These are phyloP conservation scores for Clivina fossor DNA, from an alignment of 2,888 invertebrate species.

Conservation along the genomic window DNA sequence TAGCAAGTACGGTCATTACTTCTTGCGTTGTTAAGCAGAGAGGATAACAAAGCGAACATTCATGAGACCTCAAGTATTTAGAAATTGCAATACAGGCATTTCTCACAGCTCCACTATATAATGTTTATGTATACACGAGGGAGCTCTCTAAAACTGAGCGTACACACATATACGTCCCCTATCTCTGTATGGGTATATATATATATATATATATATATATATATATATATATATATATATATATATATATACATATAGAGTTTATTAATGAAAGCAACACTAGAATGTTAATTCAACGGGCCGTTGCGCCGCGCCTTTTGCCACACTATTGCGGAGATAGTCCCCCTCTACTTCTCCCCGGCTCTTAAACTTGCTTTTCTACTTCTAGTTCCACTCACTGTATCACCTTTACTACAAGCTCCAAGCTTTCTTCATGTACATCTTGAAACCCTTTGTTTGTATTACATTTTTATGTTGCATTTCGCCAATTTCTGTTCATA, in stretches of 20 bases:
- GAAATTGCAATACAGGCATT: slow-evolving; percentile 34
- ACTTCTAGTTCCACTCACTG: neutral
- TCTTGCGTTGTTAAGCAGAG: slow-evolving; percentile 30
- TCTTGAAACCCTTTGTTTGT: too few relatives aligned
- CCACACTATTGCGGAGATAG: neutral
- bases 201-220: neutral
- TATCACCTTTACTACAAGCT: neutral
- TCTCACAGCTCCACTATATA: slow-evolving; percentile 31
- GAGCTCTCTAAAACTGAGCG: slow-evolving; percentile 30
- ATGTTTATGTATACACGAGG: slow-evolving; percentile 30
- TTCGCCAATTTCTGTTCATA: too few relatives aligned
- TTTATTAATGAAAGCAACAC: slow-evolving; percentile 26
- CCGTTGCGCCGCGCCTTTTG: neutral
- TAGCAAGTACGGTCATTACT: slow-evolving; percentile 33
- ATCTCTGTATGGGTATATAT: neutral
- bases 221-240: neutral
- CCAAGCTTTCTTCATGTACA: neutral
- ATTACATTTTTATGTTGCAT: too few relatives aligned
- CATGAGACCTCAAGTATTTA: slow-evolving; percentile 34
- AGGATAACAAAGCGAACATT: slow-evolving; percentile 33
- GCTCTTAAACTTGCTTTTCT: neutral
- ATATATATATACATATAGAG: slow-evolving; percentile 6
- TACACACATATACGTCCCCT: too few relatives aligned
- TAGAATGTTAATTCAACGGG: slow-evolving; percentile 26
- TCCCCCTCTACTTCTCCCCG: neutral